Evolutionary conservation across 2,797 vertebrate genomes (phyloP).

Genomic region (Chaetophractus vellerosus): DNA sequence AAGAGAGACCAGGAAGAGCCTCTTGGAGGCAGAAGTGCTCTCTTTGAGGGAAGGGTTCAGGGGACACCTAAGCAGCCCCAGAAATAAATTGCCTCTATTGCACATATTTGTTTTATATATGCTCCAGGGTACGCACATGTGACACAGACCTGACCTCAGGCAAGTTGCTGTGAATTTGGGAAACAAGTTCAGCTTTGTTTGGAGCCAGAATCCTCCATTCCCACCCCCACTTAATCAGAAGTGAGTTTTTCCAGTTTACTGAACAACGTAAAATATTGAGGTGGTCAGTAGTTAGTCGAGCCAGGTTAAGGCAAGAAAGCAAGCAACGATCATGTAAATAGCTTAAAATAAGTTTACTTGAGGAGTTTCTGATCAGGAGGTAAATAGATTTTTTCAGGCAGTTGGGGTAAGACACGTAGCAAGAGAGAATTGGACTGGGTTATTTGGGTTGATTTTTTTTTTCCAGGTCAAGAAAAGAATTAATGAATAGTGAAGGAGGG

Average conservation of each 20-base stretch:
- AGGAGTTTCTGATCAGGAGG: slow-evolving; percentile 8
- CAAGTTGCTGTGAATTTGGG: neutral
- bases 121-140: neutral
- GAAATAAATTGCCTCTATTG: neutral
- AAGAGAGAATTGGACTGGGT: neutral
- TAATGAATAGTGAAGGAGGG: neutral
- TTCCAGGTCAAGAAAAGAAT: slow-evolving; percentile 42
- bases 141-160: neutral
- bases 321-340: neutral
- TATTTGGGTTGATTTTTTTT: slow-evolving; percentile 22
- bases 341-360: neutral
- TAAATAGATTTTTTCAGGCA: neutral
- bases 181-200: neutral
- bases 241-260: neutral
- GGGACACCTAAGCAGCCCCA: no score
- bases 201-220: neutral
- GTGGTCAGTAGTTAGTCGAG: neutral
- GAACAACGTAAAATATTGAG: neutral
- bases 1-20: neutral
- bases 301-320: neutral
- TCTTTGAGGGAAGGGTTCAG: neutral
- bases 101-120: rapidly evolving
- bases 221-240: neutral
- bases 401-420: neutral
- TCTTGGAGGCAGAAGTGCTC: neutral